These are phyloP conservation scores for Centropus unirufus DNA, from an alignment of 2,113 vertebrate genomes.

Conservation along the genomic window DNA sequence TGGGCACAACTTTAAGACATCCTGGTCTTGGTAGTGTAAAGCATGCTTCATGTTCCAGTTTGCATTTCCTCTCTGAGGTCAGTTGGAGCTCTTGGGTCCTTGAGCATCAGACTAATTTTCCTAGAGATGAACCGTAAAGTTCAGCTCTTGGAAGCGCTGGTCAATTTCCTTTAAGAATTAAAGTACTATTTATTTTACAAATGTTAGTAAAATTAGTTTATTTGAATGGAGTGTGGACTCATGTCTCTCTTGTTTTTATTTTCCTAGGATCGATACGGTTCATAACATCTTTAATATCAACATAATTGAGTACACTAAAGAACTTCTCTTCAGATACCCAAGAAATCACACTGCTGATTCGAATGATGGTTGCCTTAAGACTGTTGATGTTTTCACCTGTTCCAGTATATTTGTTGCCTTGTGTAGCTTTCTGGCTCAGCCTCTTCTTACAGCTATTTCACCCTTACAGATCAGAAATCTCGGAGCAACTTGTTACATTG, in stretches of 20 bases:
- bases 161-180: background rate
- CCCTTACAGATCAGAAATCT: slow-evolving; percentile 1
- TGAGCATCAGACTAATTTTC: background rate
- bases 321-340: background rate
- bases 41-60: background rate
- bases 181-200: background rate
- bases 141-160: background rate
- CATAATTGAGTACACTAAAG: background rate
- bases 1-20: background rate
- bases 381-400: background rate
- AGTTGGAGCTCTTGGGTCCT: background rate
- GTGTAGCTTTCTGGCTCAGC: background rate
- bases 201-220: background rate
- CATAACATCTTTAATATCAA: slow-evolving; percentile 31
- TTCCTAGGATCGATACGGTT: slow-evolving; percentile 79
- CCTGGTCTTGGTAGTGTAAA: background rate
- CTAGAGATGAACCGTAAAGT: background rate
- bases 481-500: background rate
- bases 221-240: background rate
- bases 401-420: background rate
- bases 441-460: background rate
- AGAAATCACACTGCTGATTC: background rate
- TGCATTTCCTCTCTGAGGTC: background rate
- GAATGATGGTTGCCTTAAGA: slow-evolving; percentile 42
- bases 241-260: background rate